Base-by-base conservation (phyloP, 2,797 vertebrate genomes). In the Natrix natrix region DNA sequence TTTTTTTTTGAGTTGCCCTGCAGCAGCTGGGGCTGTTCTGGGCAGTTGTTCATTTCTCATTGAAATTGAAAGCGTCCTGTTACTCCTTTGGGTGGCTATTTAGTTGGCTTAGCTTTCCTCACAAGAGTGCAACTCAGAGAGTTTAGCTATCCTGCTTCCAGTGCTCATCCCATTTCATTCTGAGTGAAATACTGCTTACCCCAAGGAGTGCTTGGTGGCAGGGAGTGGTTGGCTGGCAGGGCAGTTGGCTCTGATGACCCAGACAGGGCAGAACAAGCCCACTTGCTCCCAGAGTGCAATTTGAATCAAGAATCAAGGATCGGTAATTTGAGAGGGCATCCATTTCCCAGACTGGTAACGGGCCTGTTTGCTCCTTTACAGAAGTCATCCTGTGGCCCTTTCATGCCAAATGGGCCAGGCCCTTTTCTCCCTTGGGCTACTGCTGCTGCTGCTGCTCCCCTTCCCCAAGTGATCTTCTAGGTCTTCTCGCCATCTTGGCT, bases 51-150 rank as follows among this genome's bases (percentile, higher is more conserved):
- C 86, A 0, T 32, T 8, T 88, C n/a, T 91, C 4, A 52, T 90
- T 88, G 92, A n/a, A 93, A 54, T 91, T 86, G 90, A 89, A 87
- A 89, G 14, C 52, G 90, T 28, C 26, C 88, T 17, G 0, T 7
- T 95, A 63, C 90, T 86, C 43, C 86, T 74, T 94, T 43, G 59
- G 93, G 0, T 55, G 0, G 6, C 17, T n/a, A 10, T 63, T 32
- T 8, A 2, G 26, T 91, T 63, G 48, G 8, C 14, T 17, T 2
- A 28, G 10, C 26, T 54, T 54, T 16, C 17, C 90, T 91, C 52
- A 93, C 66, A 94, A 89, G 95, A 74, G 90, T 1, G 69, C 7
- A 5, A 78, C 20, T 93, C 78, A 61, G 66, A 52, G 54, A 88
- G 56, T 37, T 12, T 57, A 28, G n/a, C 43, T 4, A 4, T 63